Evolutionary conservation across 2,888 invertebrate genomes (phyloP), one percentile per base, ranked within the genome.

Genomic region (Nebria salina): DNA sequence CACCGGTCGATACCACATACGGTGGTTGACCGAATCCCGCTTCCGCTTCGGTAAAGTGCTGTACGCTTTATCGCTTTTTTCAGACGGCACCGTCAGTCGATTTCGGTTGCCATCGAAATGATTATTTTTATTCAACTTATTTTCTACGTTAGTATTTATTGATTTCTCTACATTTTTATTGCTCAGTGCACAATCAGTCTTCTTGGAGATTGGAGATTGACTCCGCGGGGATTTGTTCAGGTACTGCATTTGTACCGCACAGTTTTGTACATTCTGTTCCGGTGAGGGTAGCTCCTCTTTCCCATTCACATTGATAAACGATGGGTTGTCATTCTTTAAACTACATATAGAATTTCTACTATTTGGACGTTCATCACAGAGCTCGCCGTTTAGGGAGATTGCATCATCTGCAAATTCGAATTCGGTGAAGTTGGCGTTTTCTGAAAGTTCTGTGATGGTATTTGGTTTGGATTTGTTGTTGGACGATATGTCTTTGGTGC

Each of bases 221-320:
- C 25, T 66, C 15, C 76, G 72, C 9, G 68, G 80, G 3, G 54
- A 11, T 81, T 64, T 72, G 54, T 83, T 34, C 75, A 26, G 81
- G 65, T 6, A 82, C 79, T 20, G 72, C n/a, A 84, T 84, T 84
- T 87, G 86, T 85, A 88, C 83, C 86, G 87, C 87, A 87, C 87
- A 87, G 85, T 85, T 86, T 82, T 87, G 87, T 77, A 34, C 72
- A 54, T 54, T 54, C 43, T 25, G 72, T 64, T 81, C 77, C 42
- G 41, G 70, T 26, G 70, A 70, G 70, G 70, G 70, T 84, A 94
- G 88, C 88, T 95, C 95, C 87, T 94, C 95, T 86, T 92, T 92
- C 13, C 94, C 94, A 84, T 93, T 92, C 43, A 93, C 93, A 34
- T 90, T 91, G 26, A 92, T 90, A 90, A 86, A 88, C 88, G 87